phyloP scores from a whole-genome alignment of 1,140 invertebrate genomes.

The Drosophila bocqueti region DNA sequence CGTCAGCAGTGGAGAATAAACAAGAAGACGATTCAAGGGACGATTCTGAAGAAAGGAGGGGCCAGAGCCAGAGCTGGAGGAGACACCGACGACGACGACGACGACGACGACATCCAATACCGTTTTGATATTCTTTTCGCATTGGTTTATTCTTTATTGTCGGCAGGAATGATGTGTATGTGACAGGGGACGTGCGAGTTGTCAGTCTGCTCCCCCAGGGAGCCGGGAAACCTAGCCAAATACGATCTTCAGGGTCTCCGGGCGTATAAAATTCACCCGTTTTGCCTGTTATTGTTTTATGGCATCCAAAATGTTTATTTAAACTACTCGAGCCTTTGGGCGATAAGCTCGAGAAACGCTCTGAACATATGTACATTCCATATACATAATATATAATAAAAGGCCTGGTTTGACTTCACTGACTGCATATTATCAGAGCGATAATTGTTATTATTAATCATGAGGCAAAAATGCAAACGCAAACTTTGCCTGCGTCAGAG shows the following conservation, averaged over 20 bases:
- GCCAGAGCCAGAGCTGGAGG: background rate
- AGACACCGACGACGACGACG: background rate
- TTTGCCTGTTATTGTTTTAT: constrained; percentile 24
- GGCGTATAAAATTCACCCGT: constrained; percentile 21
- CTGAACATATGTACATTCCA: constrained; percentile 7
- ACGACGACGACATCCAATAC: constrained; percentile 29
- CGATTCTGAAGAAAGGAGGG: background rate
- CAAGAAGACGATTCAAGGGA: constrained; percentile 1
- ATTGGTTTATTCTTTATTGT: constrained; percentile 26
- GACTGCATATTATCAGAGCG: constrained; percentile 6
- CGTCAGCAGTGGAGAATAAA: constrained; percentile 44
- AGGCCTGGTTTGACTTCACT: constrained; percentile 40
- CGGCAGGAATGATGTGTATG: constrained; percentile 24
- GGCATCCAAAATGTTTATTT: constrained; percentile 37
- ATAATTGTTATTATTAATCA: constrained; percentile 54
- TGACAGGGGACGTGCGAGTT: constrained; percentile 37
- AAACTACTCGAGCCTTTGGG: constrained; percentile 8
- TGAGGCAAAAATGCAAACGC: constrained; percentile 43
- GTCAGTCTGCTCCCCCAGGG: constrained; percentile 10
- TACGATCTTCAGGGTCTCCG: constrained; percentile 29
- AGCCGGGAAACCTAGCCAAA: constrained; percentile 23
- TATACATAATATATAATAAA: constrained; percentile 11
- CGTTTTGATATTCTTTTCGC: constrained; percentile 23
- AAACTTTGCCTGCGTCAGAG: constrained; percentile 45
- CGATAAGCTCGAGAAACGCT: constrained; percentile 32